Evolutionary conservation across 2,888 invertebrate genomes (phyloP).

Genomic region (Trichopria drosophilae): DNA sequence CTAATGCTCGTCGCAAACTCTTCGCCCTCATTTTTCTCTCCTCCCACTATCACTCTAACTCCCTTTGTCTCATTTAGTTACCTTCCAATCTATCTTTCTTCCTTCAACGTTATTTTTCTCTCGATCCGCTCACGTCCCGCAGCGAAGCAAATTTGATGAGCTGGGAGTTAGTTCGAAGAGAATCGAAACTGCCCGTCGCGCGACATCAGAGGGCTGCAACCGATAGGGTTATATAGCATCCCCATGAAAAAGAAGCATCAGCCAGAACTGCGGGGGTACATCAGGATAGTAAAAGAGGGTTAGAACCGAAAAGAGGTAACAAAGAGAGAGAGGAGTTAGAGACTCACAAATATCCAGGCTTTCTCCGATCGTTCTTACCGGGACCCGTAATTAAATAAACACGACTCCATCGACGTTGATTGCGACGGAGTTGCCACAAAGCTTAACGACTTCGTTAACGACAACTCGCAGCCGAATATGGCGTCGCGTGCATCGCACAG

Average conservation of each 20-base stretch:
- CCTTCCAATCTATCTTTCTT: too few relatives aligned
- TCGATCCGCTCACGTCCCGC: constrained; percentile 30
- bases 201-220: constrained; percentile 18
- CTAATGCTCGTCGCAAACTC: constrained; percentile 37
- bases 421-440: constrained; percentile 38
- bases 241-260: too few relatives aligned
- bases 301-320: constrained; percentile 13
- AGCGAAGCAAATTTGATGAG: constrained; percentile 42
- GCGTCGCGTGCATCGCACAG: too few relatives aligned
- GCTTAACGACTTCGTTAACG: constrained; percentile 40
- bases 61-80: too few relatives aligned
- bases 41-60: too few relatives aligned
- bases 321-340: constrained; percentile 14
- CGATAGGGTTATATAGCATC: constrained; percentile 27
- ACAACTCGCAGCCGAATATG: constrained; percentile 22
- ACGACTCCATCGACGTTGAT: constrained; percentile 36
- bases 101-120: too few relatives aligned
- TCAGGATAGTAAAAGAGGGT: constrained; percentile 19
- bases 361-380: constrained; percentile 39
- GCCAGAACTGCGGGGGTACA: too few relatives aligned
- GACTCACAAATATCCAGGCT: constrained; percentile 19
- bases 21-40: constrained; percentile 11
- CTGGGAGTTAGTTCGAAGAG: too few relatives aligned
- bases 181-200: too few relatives aligned
- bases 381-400: constrained; percentile 41